phyloP scores from a whole-genome alignment of 2,888 invertebrate species.

The Trisateles emortualis region DNA sequence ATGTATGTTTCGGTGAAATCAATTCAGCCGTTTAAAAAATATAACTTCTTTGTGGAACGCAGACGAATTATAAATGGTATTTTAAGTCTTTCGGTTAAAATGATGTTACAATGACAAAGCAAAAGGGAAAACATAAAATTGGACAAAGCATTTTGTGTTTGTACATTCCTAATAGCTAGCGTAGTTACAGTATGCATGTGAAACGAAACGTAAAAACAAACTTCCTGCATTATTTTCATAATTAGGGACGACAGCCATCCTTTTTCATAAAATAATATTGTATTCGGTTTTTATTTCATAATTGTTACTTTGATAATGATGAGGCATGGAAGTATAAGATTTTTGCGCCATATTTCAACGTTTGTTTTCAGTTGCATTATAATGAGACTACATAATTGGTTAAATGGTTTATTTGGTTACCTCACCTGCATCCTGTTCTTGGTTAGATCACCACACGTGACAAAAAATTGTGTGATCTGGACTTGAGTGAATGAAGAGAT shows the following conservation, averaged over 20 bases:
- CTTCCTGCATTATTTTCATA: slow-evolving; percentile 2
- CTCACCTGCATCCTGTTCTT: too few relatives aligned
- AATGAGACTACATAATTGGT: too few relatives aligned
- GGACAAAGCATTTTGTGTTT: background rate
- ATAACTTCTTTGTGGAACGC: too few relatives aligned
- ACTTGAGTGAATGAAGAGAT: too few relatives aligned
- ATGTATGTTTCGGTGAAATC: too few relatives aligned
- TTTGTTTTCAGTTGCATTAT: too few relatives aligned
- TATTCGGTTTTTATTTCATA: background rate
- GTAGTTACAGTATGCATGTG: background rate
- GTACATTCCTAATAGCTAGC: background rate
- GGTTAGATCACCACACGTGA: too few relatives aligned
- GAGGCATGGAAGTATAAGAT: background rate
- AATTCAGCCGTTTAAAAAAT: too few relatives aligned
- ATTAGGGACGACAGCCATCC: background rate
- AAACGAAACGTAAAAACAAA: slow-evolving; percentile 4
- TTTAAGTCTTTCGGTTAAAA: background rate
- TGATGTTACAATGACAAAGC: background rate
- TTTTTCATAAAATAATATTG: background rate
- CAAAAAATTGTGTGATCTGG: too few relatives aligned
- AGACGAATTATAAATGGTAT: too few relatives aligned
- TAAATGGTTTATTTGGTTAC: too few relatives aligned
- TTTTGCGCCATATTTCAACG: background rate
- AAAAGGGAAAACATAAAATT: background rate
- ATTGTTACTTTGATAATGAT: background rate